A percentile compares a stretch with the other conserved stretches of the same genome.
phyloP scores from a whole-genome alignment of 92 coral and sea anemone genomes.

The Meandrina meandrites region DNA sequence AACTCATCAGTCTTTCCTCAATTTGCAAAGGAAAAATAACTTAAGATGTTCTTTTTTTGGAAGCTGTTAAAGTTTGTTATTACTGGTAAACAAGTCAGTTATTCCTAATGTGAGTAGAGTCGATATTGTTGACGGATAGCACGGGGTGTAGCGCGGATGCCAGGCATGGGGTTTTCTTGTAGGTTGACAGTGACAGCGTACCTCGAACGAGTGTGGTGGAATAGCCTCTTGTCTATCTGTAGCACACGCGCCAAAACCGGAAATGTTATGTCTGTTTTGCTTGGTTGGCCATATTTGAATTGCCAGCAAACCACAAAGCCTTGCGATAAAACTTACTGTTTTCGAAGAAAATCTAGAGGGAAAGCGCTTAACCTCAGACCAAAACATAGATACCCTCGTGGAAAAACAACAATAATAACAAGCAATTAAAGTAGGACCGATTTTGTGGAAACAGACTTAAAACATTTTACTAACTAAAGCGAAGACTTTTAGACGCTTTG shows the following conservation, averaged over 20 bases:
- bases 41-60: background rate
- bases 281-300: background rate
- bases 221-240: too few relatives aligned
- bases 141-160: too few relatives aligned
- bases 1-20: background rate
- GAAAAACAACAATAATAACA: background rate
- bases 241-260: background rate
- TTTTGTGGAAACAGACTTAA: background rate
- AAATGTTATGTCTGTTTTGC: background rate
- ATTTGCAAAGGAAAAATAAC: background rate
- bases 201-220: too few relatives aligned
- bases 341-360: too few relatives aligned
- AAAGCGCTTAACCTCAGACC: background rate
- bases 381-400: background rate
- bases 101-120: background rate
- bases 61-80: background rate
- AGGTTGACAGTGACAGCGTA: too few relatives aligned
- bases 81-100: background rate
- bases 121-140: background rate
- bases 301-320: background rate
- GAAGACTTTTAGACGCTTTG: too few relatives aligned
- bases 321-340: background rate
- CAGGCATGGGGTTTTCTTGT: too few relatives aligned
- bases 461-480: background rate
- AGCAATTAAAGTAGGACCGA: background rate